Evolutionary conservation across 2,797 vertebrate genomes (phyloP).

Genomic region (Sparus aurata): DNA sequence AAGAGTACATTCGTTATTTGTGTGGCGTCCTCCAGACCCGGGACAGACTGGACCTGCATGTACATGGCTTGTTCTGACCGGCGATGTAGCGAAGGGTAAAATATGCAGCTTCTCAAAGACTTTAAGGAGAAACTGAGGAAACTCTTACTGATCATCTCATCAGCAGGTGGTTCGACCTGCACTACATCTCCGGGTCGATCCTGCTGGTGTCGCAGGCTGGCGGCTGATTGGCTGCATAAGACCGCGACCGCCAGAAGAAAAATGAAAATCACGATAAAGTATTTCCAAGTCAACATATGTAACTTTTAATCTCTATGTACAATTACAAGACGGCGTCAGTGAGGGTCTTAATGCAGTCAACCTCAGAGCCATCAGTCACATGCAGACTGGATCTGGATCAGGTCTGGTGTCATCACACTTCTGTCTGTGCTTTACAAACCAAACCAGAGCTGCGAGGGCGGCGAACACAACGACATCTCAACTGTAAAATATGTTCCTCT

Average conservation of each 20-base stretch:
- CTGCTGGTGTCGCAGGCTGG: background rate
- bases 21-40: constrained; percentile 35
- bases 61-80: background rate
- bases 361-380: background rate
- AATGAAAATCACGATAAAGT: constrained; percentile 1
- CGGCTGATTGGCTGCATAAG: background rate
- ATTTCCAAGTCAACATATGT: background rate
- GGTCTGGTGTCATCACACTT: constrained; percentile 27
- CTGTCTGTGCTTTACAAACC: constrained; percentile 60
- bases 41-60: background rate
- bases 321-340: background rate
- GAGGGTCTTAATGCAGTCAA: background rate
- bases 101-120: accelerated
- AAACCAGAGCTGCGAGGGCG: background rate
- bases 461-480: background rate
- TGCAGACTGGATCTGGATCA: constrained; percentile 20
- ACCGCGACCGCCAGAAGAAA: background rate
- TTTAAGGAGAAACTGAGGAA: background rate
- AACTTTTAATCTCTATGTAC: constrained; percentile 8
- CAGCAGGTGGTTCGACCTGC: background rate
- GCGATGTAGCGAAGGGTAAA: background rate
- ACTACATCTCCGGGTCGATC: background rate
- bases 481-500: background rate
- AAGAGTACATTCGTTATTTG: constrained; percentile 62
- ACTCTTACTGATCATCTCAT: too few relatives aligned